Evolutionary conservation across 1,140 invertebrate genomes (phyloP), one percentile per base, ranked within the genome.

Genomic region (roundworm (Caenorhabditis elegans)): DNA sequence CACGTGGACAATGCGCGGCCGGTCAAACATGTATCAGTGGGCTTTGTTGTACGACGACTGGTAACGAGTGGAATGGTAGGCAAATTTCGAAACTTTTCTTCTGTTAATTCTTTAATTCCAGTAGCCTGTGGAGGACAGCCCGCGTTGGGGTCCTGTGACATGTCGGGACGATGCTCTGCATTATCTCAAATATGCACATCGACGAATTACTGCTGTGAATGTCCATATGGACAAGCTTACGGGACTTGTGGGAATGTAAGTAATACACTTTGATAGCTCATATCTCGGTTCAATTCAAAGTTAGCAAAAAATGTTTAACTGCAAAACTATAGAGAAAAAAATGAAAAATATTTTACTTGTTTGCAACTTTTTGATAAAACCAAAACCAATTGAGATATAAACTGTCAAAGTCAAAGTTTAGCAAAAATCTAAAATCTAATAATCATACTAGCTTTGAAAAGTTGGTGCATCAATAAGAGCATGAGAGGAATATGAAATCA

Each of bases 131-230:
- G 86, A 31, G 86, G 86, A 17, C 82, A 82, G 43, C 53, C 83
- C 15, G 79, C 86, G 2, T 28, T 85, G 15, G 82, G 49, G n/a
- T 55, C 81, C 17, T 87, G 86, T 55, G 84, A 60, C 34, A 81
- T 77, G 28, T 76, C 34, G 28, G 34, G 17, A 24, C 60, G 48
- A 43, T 83, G 47, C 76, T 17, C 22, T 3, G 48, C 76, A 5
- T 17, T 31, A 1, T 70, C 60, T 1, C 76, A 77, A 28, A 39
- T 76, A 3, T 87, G 86, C 60, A 87, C 85, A 10, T 53, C 86
- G 1, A 83, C 86, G 24, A 85, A 86, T 75, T 87, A 85, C 47
- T 87, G 86, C 48, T 87, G 86, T 76, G 84, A 85, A 47, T 87
- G 86, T 51, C 79, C 84, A 6, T 84, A 86, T 51, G 86, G 86